These are phyloP conservation scores for Lasius platythorax DNA, from an alignment of 2,888 invertebrate genomes.

Conservation along the genomic window DNA sequence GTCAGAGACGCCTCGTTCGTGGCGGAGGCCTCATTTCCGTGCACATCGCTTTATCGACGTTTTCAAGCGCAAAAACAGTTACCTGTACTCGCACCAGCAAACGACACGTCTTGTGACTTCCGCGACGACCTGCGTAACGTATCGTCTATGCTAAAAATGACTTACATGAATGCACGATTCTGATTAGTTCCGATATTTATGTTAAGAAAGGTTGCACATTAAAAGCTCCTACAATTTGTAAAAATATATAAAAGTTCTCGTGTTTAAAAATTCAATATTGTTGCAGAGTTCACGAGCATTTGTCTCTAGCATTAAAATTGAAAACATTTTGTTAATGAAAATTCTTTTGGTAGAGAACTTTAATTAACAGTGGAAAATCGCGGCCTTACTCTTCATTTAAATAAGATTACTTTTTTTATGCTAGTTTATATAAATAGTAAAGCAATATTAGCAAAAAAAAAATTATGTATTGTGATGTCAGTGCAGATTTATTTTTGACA, in stretches of 20 bases:
- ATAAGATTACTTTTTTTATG: not conserved
- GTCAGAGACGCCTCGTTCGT: conserved; percentile 54
- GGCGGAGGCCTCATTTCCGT: conserved; percentile 63
- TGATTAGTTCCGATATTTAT: not conserved
- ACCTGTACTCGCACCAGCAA: conserved; percentile 13
- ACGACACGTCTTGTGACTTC: conserved; percentile 33
- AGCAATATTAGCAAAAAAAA: not conserved
- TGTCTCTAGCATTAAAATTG: not conserved
- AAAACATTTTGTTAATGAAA: not conserved
- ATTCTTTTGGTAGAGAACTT: not conserved
- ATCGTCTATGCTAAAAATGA: conserved; percentile 6
- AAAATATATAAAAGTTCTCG: not conserved
- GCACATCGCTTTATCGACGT: conserved; percentile 53
- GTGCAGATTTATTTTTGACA: not conserved
- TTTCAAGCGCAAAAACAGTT: conserved; percentile 59
- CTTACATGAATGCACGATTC: not conserved
- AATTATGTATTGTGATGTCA: not conserved
- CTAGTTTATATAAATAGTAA: not conserved
- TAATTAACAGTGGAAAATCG: not conserved
- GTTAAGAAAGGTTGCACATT: not conserved
- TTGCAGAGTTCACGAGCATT: not conserved
- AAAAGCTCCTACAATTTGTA: not conserved
- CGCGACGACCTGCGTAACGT: not conserved
- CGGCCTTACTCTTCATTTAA: not conserved
- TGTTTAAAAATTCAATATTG: not conserved